Percentiles rank a stretch among this genome's conserved stretches.
Conservation (phyloP, 2,113 vertebrate species). For the Equus przewalskii region DNA sequence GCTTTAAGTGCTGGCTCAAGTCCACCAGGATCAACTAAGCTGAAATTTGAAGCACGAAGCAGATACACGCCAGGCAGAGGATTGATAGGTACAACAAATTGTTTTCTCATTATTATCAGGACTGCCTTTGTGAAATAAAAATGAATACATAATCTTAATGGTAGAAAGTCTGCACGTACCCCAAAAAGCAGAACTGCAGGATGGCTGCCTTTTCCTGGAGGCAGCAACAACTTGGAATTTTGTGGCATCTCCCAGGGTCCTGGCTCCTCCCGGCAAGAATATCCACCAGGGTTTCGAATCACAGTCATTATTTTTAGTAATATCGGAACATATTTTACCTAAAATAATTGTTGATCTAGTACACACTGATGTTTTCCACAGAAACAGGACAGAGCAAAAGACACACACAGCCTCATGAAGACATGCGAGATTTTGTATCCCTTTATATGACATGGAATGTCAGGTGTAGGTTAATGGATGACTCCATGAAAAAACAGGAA, state of each 20-base stretch:
- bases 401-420: neutral
- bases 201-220: neutral
- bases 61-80: neutral
- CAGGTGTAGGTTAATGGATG: neutral
- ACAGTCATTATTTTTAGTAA: neutral
- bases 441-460: neutral
- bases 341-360: neutral
- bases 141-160: neutral
- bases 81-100: rapidly evolving
- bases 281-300: neutral
- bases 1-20: neutral
- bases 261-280: neutral
- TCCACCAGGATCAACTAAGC: neutral
- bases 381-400: neutral
- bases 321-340: neutral
- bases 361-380: neutral
- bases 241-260: rapidly evolving
- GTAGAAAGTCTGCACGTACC: neutral
- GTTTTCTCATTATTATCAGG: neutral
- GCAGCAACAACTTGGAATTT: neutral
- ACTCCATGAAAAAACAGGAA: neutral
- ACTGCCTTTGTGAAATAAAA: neutral
- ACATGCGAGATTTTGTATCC: neutral
- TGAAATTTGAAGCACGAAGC: neutral
- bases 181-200: neutral